Evolutionary conservation across 2,113 vertebrate species (phyloP).

Genomic region (Coptodon bakossiorum): DNA sequence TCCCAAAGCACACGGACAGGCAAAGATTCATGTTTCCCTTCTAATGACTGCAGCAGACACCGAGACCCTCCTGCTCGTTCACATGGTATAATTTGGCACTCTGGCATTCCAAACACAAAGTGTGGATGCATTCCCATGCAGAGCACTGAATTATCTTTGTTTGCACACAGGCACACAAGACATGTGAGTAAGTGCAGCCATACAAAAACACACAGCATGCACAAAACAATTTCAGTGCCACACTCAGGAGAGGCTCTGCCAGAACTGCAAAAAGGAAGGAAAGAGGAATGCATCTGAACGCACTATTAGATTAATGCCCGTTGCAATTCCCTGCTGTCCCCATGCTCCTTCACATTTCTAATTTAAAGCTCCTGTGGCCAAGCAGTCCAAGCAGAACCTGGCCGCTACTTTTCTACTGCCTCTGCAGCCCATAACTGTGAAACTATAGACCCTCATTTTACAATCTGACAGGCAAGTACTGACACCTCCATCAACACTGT

Average conservation of each 20-base stretch:
- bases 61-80: constrained; percentile 10
- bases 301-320: constrained; percentile 39
- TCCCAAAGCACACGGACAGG: constrained; percentile 25
- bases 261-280: constrained; percentile 3
- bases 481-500: background rate
- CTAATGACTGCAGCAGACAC: constrained; percentile 27
- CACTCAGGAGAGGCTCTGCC: constrained; percentile 14
- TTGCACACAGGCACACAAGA: constrained; percentile 28
- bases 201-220: background rate
- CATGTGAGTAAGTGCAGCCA: background rate
- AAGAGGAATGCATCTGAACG: constrained; percentile 24
- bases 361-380: constrained; percentile 46
- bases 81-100: constrained; percentile 39
- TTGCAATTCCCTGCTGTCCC: constrained; percentile 20
- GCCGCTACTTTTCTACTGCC: background rate
- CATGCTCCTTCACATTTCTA: constrained; percentile 23
- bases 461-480: constrained; percentile 1
- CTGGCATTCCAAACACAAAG: constrained; percentile 29
- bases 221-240: constrained; percentile 9
- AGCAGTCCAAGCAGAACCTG: constrained; percentile 10
- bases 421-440: background rate
- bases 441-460: background rate
- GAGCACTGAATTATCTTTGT: constrained; percentile 46
- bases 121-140: constrained; percentile 20
- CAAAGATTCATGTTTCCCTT: constrained; percentile 28